A percentile compares a stretch with the other conserved stretches of the same genome.
Conservation (phyloP, 2,113 vertebrate genomes). For the Paralichthys olivaceus region DNA sequence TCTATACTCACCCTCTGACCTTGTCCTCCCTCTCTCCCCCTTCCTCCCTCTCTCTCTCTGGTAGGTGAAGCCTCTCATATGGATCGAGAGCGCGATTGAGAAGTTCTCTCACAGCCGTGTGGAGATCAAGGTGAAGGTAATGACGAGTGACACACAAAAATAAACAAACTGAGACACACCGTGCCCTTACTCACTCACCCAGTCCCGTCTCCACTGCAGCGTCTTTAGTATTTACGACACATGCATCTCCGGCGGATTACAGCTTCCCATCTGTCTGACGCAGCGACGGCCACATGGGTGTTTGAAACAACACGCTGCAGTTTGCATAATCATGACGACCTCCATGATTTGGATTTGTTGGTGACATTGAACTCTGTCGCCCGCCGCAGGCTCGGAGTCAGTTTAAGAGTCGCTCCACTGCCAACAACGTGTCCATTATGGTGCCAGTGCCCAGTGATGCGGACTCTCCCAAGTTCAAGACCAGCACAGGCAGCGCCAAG, state of each 20-base stretch:
- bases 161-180: conserved; percentile 3
- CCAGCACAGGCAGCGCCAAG: conserved; percentile 84
- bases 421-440: conserved; percentile 85
- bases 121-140: conserved; percentile 89
- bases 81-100: conserved; percentile 88
- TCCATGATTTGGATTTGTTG: conserved; percentile 9
- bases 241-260: conserved; percentile 32
- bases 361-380: conserved; percentile 39
- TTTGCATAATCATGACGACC: conserved; percentile 30
- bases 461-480: conserved; percentile 87
- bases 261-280: conserved; percentile 46
- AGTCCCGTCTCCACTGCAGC: conserved; percentile 8
- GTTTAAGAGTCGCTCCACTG: conserved; percentile 85
- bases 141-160: conserved; percentile 43
- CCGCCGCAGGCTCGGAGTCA: conserved; percentile 82
- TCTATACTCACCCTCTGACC: conserved; percentile 50
- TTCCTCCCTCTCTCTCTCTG: conserved; percentile 10
- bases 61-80: conserved; percentile 88
- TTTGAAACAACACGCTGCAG: conserved; percentile 20
- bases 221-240: conserved; percentile 48
- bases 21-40: conserved; percentile 37
- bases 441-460: conserved; percentile 87
- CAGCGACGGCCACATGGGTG: neutral
- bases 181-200: conserved; percentile 16
- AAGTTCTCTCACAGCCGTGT: conserved; percentile 87